Evolutionary conservation across 2,888 invertebrate species (phyloP), one percentile per base, ranked within the genome.

Genomic region (Melieria picta): DNA sequence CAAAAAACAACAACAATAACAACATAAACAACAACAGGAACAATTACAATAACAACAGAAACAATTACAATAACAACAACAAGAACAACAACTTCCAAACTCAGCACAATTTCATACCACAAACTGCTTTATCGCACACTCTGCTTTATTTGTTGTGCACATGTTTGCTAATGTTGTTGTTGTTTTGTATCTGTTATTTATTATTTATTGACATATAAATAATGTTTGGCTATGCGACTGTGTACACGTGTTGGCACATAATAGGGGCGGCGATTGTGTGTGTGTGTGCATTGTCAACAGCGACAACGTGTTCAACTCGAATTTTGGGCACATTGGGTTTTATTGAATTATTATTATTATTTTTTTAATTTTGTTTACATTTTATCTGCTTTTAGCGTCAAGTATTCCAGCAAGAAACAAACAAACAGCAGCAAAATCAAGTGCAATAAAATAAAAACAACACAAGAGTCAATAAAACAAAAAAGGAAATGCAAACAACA

Each of bases 61-160:
- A 6, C 48, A 63, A 50, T 11, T 45, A 63, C 11, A 63, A 11
- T 10, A 47, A 16, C 63, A 63, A 63, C 47, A 48, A 48, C 50
- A 5, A 63, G 45, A 7, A 16, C 16, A 63, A 16, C 48, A 10
- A 63, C 50, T 48, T 16, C 13, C 5, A 58, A 58, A 6, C 6
- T 58, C 11, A n/a, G 9, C 9, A 50, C 50, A 10, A 50, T 50
- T 50, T n/a, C n/a, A 52, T 52, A 9, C 6, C 11, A 4, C 52
- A 30, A 30, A 30, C 30, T 30, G 30, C 30, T 30, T 30, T 30
- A 30, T 30, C 30, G 30, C 30, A 30, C 30, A 3, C 3, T 30
- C 3, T 30, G 30, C 30, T 30, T 30, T 30, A 16, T 30, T 30
- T 30, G 30, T 30, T 30, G 30, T 30, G 1, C 30, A 30, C 30